These are phyloP conservation scores for Rhyacophila evoluta DNA, from an alignment of 2,888 invertebrate species.

Conservation along the genomic window DNA sequence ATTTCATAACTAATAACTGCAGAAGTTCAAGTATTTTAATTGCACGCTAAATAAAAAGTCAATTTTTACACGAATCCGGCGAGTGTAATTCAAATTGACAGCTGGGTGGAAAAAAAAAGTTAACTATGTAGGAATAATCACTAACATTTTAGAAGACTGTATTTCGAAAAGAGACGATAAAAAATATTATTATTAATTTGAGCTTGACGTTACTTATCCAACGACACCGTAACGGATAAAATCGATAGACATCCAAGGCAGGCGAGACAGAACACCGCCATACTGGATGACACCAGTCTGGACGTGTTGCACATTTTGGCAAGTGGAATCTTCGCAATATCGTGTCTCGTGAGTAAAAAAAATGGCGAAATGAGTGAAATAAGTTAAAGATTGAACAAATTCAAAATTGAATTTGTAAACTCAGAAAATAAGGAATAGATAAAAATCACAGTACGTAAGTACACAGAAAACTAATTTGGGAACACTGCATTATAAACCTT, in stretches of 20 bases:
- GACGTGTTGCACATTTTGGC: not conserved
- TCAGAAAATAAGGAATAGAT: not conserved
- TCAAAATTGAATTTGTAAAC: not conserved
- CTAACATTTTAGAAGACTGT: no score
- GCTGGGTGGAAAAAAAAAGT: not conserved
- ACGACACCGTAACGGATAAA: slow-evolving; percentile 29
- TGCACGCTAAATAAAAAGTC: not conserved
- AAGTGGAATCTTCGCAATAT: not conserved
- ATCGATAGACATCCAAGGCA: slow-evolving; percentile 7
- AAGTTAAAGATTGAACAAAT: not conserved
- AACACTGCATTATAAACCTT: slow-evolving; percentile 47
- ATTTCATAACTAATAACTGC: no score
- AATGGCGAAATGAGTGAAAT: not conserved
- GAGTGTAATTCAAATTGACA: not conserved
- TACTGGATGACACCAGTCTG: slow-evolving; percentile 9
- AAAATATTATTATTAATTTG: not conserved
- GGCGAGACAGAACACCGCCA: slow-evolving; percentile 29
- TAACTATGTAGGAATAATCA: not conserved
- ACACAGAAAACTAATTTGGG: slow-evolving; percentile 40
- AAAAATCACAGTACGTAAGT: not conserved
- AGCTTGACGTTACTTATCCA: not conserved
- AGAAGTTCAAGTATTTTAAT: no score
- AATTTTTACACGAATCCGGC: not conserved
- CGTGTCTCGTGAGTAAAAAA: not conserved
- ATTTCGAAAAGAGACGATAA: not conserved